Percentiles rank a stretch among this genome's conserved stretches.
These are phyloP conservation scores for Cassiopea xamachana DNA, from an alignment of 30 jellyfish, hydroid and myxozoan species.

Conservation along the genomic window DNA sequence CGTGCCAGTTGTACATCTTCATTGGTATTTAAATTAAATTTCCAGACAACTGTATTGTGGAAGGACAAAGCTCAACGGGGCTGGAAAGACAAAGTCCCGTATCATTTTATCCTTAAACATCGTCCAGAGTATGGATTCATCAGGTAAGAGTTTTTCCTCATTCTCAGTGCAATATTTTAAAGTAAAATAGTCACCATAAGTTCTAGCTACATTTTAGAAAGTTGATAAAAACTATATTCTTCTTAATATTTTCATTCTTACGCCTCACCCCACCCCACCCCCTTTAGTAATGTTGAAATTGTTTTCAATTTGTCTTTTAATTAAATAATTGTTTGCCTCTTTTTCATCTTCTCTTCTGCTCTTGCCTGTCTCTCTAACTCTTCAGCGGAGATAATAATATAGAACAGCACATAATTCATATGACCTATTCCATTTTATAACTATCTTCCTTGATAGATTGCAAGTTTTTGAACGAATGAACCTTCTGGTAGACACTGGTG, in stretches of 20 bases:
- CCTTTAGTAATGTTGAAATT: no score
- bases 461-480: slow-evolving; percentile 64
- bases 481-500: slow-evolving; percentile 84
- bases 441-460: slow-evolving; percentile 44
- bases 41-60: slow-evolving; percentile 78
- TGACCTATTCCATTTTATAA: neutral
- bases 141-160: slow-evolving; percentile 39
- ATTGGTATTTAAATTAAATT: neutral
- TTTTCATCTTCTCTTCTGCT: no score
- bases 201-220: neutral
- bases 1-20: neutral
- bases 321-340: no score
- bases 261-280: no score
- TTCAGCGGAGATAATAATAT: no score
- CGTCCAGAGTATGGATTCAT: slow-evolving; percentile 82
- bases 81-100: slow-evolving; percentile 85
- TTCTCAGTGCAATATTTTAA: no score
- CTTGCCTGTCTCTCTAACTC: no score
- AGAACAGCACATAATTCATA: no score
- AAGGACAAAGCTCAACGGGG: slow-evolving; percentile 72
- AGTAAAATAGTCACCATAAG: neutral
- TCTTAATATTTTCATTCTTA: no score
- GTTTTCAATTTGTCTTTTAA: no score
- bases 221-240: no score
- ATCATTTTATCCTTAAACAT: slow-evolving; percentile 60